phyloP scores from a whole-genome alignment of 2,888 invertebrate species.

The Diplazon laetatorius region DNA sequence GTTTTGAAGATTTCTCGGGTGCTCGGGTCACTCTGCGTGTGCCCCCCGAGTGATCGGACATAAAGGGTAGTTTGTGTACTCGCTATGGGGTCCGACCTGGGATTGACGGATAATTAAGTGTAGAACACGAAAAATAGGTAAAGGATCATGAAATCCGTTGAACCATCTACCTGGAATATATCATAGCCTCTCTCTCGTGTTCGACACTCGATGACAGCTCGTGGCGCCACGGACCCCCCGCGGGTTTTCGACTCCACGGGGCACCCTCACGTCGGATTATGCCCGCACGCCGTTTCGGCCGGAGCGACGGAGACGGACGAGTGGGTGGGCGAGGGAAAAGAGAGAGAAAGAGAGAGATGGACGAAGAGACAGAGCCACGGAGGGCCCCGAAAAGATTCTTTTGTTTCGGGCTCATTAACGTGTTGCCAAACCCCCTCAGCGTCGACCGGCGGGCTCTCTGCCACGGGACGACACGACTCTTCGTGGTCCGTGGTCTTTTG shows the following conservation, averaged over 20 bases:
- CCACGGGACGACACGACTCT: conserved; percentile 26
- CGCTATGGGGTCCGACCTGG: conserved; percentile 41
- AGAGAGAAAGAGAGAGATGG: conserved; percentile 23
- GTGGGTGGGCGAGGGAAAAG: neutral
- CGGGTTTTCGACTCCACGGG: conserved; percentile 76
- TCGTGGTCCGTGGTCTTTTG: conserved; percentile 37
- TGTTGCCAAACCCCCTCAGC: conserved; percentile 78
- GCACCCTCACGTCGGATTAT: conserved; percentile 67
- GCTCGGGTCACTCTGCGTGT: conserved; percentile 14
- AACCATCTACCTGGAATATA: conserved; percentile 60
- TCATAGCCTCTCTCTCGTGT: conserved; percentile 57
- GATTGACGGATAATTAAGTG: conserved; percentile 40
- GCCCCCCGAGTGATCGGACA: conserved; percentile 23
- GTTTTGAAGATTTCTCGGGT: conserved; percentile 31
- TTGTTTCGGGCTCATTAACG: conserved; percentile 82
- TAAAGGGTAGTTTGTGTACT: conserved; percentile 55
- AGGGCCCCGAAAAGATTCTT: conserved; percentile 74
- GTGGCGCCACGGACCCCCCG: conserved; percentile 82
- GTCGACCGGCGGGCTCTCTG: conserved; percentile 14
- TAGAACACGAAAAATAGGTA: conserved; percentile 16
- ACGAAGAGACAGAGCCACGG: conserved; percentile 44
- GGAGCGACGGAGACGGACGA: conserved; percentile 19
- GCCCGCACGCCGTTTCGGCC: conserved; percentile 57
- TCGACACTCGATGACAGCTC: conserved; percentile 82
- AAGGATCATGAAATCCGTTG: conserved; percentile 31